These are phyloP conservation scores for Odontocerum albicorne DNA, from an alignment of 2,888 invertebrate species.

Conservation along the genomic window DNA sequence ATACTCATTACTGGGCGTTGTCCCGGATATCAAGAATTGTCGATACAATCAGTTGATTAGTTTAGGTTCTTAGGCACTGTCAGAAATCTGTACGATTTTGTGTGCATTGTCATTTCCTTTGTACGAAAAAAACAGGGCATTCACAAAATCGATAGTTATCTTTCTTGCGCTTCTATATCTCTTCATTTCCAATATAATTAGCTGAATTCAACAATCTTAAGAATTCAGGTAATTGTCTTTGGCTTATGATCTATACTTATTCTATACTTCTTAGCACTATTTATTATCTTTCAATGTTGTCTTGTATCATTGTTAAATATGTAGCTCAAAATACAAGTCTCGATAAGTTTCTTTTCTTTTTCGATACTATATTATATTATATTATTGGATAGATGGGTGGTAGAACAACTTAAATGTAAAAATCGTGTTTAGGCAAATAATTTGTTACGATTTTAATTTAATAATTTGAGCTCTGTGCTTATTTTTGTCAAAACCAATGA, in stretches of 20 bases:
- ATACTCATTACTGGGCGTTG: constrained; percentile 28
- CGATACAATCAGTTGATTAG: constrained; percentile 35
- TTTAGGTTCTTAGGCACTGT: constrained; percentile 27
- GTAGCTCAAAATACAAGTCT: no score
- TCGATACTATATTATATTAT: no score
- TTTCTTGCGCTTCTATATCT: constrained; percentile 32
- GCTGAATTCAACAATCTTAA: constrained; percentile 5
- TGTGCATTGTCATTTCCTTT: constrained; percentile 9
- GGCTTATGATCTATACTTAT: constrained; percentile 21
- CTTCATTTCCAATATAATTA: constrained; percentile 9
- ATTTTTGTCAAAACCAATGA: no score
- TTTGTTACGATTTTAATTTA: no score
- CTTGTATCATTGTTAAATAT: constrained; percentile 15
- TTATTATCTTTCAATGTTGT: constrained; percentile 28
- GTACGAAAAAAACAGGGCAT: constrained; percentile 2
- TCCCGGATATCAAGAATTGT: constrained; percentile 34
- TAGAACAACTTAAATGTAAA: no score
- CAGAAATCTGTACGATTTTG: constrained; percentile 18
- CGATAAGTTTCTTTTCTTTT: no score
- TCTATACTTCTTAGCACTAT: constrained; percentile 29
- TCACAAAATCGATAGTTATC: constrained; percentile 13
- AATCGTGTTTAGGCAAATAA: no score
- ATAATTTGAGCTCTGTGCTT: no score
- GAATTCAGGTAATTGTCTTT: neutral
- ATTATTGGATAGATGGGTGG: no score